Conservation (phyloP, 1,140 invertebrate genomes). For the Drosophila albomicans region DNA sequence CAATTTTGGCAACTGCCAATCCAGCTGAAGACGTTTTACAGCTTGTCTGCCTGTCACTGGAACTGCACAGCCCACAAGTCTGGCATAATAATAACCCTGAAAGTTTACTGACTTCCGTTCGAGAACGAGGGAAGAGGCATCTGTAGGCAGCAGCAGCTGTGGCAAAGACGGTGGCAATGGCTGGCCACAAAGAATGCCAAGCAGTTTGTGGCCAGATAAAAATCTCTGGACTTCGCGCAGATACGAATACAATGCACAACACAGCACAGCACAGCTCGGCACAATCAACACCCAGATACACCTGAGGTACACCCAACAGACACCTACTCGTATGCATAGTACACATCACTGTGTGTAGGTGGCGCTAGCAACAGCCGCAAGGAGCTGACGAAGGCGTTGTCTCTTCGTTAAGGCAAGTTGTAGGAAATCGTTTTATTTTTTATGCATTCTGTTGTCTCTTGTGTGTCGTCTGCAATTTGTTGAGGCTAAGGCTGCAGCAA, state of each 20-base stretch:
- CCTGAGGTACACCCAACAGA: constrained; percentile 54
- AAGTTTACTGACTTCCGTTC: constrained; percentile 81
- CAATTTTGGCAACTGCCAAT: constrained; percentile 34
- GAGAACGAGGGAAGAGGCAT: constrained; percentile 21
- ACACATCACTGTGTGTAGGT: constrained; percentile 37
- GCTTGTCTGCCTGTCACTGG: constrained; percentile 48
- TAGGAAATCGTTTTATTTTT: constrained; percentile 24
- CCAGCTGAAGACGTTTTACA: constrained; percentile 14
- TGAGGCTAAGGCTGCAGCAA: constrained; percentile 31
- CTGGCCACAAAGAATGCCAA: constrained; percentile 46
- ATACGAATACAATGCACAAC: constrained; percentile 7
- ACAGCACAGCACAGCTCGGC: background rate
- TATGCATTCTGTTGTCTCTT: constrained; percentile 23
- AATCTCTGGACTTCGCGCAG: constrained; percentile 34
- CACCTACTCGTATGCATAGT: constrained; percentile 6
- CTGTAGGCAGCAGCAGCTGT: constrained; percentile 10
- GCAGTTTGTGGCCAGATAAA: constrained; percentile 34
- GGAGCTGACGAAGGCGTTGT: constrained; percentile 64
- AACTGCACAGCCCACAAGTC: constrained; percentile 60
- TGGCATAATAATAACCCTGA: constrained; percentile 81
- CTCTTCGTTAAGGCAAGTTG: constrained; percentile 56
- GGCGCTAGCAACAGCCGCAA: constrained; percentile 45
- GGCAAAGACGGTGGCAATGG: background rate
- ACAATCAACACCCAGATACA: constrained; percentile 25
- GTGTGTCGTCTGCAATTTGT: constrained; percentile 78